Percentiles rank a stretch among this genome's conserved stretches.
Conservation (phyloP, 2,797 vertebrate genomes). For the Argentina silus region DNA sequence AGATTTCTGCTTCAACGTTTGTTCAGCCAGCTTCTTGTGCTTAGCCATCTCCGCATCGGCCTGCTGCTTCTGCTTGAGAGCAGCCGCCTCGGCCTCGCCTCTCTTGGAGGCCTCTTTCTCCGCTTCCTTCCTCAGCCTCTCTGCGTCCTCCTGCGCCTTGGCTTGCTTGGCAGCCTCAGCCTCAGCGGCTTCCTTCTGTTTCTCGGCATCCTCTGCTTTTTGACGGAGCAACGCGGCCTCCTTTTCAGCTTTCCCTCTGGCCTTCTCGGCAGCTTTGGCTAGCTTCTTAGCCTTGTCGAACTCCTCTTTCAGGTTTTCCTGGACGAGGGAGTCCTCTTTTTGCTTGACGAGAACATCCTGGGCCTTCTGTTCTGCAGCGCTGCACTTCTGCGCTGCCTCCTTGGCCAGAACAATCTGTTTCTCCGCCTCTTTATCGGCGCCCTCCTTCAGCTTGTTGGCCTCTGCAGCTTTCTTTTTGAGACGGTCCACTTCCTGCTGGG, state of each 20-base stretch:
- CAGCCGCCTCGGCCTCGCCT: constrained; percentile 86
- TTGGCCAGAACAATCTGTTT: constrained; percentile 88
- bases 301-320: constrained; percentile 85
- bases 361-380: constrained; percentile 86
- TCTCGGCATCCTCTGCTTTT: constrained; percentile 90
- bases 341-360: constrained; percentile 86
- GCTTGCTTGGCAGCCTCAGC: constrained; percentile 85
- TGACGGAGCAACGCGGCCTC: constrained; percentile 84
- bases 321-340: constrained; percentile 86
- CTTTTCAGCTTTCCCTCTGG: constrained; percentile 85
- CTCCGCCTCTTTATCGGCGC: constrained; percentile 86
- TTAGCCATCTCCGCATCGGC: constrained; percentile 92
- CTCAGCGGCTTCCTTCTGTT: constrained; percentile 86
- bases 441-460: constrained; percentile 85
- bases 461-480: constrained; percentile 88
- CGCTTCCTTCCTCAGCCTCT: constrained; percentile 88
- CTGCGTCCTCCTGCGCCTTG: constrained; percentile 84
- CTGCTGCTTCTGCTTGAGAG: constrained; percentile 87
- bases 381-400: constrained; percentile 88
- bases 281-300: constrained; percentile 84
- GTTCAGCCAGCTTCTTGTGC: constrained; percentile 90
- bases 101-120: constrained; percentile 86
- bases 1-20: constrained; percentile 89
- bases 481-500: constrained; percentile 89
- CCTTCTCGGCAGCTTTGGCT: constrained; percentile 85